Evolutionary conservation across 2,797 vertebrate genomes (phyloP), one percentile per base, ranked within the genome.

Genomic region (Sebastes elongatus): DNA sequence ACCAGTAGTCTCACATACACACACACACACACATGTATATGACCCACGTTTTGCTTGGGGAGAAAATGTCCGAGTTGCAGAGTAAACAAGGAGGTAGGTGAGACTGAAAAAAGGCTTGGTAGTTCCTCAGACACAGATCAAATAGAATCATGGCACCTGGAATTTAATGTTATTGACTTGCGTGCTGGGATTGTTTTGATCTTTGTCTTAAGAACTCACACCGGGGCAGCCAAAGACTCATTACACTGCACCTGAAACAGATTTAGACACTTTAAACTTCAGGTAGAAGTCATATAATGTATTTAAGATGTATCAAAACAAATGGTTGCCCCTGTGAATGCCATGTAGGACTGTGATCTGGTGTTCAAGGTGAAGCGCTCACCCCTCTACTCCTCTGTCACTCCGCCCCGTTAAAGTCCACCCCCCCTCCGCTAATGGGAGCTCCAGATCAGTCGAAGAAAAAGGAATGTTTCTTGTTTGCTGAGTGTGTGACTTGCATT

Each of bases 401-500:
- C 14, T 49, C 16, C 57, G 64, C 71, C 46, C 35, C 23, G 13
- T 72, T 66, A n/a, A 86, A 82, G 67, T 88, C 86, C 82, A 62
- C 10, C 13, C 32, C 71, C 71, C 62, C 60, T 68, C 69, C 52
- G 86, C 83, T 91, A 75, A 92, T 94, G 94, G 87, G 92, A 95
- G 93, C 94, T 88, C 94, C 94, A 94, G 95, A 95, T 93, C 84
- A 89, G 73, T 85, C 81, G 94, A 94, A 84, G 64, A 94, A 57
- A 57, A 94, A 94, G 94, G 95, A 96, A 96, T 93, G 92, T 96
- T 91, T 91, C 90, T 91, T 86, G 89, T 91, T 96, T 96, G 95
- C 96, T 94, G 94, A 96, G 95, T 96, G 96, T 97, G 97, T 97
- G 90, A 97, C 96, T 96, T 97, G 94, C 96, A 68, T 93, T 92